These are phyloP conservation scores for Drosophila meridionalis DNA, from an alignment of 2,888 invertebrate species.

Conservation along the genomic window DNA sequence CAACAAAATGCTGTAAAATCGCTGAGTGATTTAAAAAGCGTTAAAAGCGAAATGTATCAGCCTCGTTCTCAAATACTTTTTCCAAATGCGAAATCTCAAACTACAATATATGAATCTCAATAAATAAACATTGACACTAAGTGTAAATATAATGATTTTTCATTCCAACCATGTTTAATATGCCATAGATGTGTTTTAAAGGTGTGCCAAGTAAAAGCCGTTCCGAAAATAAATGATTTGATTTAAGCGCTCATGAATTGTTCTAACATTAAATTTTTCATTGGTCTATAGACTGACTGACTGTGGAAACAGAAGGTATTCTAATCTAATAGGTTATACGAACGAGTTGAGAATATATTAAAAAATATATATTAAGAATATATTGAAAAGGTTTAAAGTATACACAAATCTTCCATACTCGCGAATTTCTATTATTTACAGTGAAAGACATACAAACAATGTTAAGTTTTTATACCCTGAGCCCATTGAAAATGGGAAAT, in stretches of 20 bases:
- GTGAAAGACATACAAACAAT: too few species aligned
- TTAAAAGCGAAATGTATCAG: slow-evolving; percentile 11
- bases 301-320: too few species aligned
- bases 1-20: slow-evolving; percentile 58
- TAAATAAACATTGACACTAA: background rate
- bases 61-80: background rate
- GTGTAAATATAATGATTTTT: background rate
- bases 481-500: too few species aligned
- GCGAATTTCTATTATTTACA: too few species aligned
- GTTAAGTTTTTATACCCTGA: too few species aligned
- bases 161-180: background rate
- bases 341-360: too few species aligned
- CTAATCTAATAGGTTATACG: too few species aligned
- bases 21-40: background rate
- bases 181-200: background rate
- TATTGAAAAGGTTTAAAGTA: too few species aligned
- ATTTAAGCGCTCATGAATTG: background rate
- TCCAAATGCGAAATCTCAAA: background rate
- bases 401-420: too few species aligned
- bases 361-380: too few species aligned
- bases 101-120: background rate
- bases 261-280: background rate
- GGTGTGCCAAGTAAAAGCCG: background rate
- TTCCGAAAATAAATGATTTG: background rate
- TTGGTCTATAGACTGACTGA: too few species aligned